phyloP scores from a whole-genome alignment of 2,888 invertebrate genomes.

The Agrochola lota region DNA sequence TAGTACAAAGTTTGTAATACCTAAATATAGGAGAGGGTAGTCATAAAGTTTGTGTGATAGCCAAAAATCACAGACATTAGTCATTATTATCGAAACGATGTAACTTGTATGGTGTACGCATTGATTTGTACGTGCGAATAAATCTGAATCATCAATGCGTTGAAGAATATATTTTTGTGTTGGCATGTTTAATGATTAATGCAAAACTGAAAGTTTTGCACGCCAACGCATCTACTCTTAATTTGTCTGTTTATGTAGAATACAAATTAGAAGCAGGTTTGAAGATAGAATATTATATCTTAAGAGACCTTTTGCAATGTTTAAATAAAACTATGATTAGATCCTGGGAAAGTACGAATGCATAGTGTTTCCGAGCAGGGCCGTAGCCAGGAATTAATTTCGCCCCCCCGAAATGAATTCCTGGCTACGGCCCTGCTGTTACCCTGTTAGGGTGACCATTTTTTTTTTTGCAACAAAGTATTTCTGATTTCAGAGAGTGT shows the following conservation, averaged over 20 bases:
- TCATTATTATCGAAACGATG: conserved; percentile 52
- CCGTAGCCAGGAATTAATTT: too few species aligned
- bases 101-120: conserved; percentile 27
- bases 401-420: too few species aligned
- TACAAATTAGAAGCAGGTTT: conserved; percentile 27
- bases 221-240: conserved; percentile 38
- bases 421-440: too few species aligned
- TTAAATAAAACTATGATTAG: not conserved
- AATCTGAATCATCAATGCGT: conserved; percentile 53
- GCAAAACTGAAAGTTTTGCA: conserved; percentile 44
- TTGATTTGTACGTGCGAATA: conserved; percentile 43
- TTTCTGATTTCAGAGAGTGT: too few species aligned
- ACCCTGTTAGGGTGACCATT: too few species aligned
- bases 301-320: not conserved
- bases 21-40: conserved; percentile 49
- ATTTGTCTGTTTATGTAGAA: conserved; percentile 21
- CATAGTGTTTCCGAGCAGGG: too few species aligned
- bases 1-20: conserved; percentile 47
- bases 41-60: conserved; percentile 59
- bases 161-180: conserved; percentile 54
- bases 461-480: too few species aligned
- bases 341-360: not conserved
- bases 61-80: conserved; percentile 61
- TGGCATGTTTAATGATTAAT: conserved; percentile 54
- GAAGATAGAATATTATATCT: not conserved